These are phyloP conservation scores for Furcifer pardalis DNA, from an alignment of 2,797 vertebrate species.

Conservation along the genomic window DNA sequence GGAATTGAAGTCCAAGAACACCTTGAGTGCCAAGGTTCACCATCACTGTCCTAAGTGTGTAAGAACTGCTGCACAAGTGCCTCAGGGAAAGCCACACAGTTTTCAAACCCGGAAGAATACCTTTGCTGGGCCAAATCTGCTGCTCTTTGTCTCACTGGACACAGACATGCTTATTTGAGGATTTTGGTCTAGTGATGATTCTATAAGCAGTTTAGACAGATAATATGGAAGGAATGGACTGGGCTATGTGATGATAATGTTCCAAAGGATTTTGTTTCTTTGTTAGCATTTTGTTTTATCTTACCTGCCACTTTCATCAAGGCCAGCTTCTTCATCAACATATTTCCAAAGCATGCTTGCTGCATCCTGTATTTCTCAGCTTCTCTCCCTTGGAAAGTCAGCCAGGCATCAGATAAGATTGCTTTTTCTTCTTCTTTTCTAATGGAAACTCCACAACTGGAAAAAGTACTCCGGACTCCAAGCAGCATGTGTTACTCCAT, in stretches of 20 bases:
- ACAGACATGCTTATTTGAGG: background rate
- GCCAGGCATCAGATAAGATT: background rate
- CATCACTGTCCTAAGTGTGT: background rate
- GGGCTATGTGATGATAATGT: background rate
- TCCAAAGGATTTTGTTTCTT: no score
- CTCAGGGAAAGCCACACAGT: background rate
- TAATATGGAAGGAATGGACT: background rate
- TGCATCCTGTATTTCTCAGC: background rate
- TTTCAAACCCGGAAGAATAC: background rate
- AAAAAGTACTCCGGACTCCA: background rate
- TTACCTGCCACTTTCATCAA: conserved; percentile 18
- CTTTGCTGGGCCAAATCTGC: background rate
- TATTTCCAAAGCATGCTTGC: background rate
- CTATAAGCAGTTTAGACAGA: conserved; percentile 1
- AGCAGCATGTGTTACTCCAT: background rate
- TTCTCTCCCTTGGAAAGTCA: background rate
- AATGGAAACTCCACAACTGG: background rate
- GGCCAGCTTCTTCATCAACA: background rate
- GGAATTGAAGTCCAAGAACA: no score
- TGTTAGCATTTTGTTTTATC: background rate
- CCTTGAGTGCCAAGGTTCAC: no score
- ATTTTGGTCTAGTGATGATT: background rate
- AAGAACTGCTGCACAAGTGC: background rate
- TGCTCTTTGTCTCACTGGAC: background rate
- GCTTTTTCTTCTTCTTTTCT: background rate